Evolutionary conservation across 2,797 vertebrate species (phyloP).

Genomic region (Bradypodion pumilum): DNA sequence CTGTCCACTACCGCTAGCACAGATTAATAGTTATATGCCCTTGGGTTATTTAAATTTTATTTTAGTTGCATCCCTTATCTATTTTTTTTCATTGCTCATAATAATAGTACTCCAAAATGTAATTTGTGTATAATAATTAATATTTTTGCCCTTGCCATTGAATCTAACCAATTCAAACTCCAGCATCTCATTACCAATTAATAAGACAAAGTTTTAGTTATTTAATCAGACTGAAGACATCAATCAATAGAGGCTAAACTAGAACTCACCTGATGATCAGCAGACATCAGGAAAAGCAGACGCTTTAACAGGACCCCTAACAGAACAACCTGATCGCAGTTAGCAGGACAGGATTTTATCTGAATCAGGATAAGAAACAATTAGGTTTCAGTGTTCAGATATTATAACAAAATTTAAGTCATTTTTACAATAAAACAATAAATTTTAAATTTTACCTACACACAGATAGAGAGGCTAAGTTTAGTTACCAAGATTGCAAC

Average conservation of each 20-base stretch:
- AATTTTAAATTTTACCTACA: not conserved
- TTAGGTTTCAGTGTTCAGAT: not conserved
- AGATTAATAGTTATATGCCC: no score
- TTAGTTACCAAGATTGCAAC: not conserved
- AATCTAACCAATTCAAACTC: not conserved
- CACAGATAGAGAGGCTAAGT: not conserved
- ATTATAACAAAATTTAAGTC: not conserved
- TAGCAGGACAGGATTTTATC: slow-evolving; percentile 82
- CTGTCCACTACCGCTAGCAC: no score
- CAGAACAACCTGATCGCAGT: slow-evolving; percentile 78
- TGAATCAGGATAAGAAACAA: slow-evolving; percentile 58
- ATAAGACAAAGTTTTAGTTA: not conserved
- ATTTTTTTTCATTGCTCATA: not conserved
- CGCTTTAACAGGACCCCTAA: slow-evolving; percentile 85
- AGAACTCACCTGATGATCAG: slow-evolving; percentile 86
- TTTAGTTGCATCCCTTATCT: no score
- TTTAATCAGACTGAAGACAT: not conserved
- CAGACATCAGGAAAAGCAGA: slow-evolving; percentile 90
- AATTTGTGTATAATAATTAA: not conserved
- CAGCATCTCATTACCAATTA: not conserved
- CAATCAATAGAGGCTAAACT: not conserved
- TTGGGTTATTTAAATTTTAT: no score
- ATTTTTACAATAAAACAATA: not conserved
- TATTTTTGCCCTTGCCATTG: not conserved
- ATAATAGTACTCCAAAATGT: not conserved